phyloP scores from a whole-genome alignment of 2,113 vertebrate genomes.

The Anhinga rufa region DNA sequence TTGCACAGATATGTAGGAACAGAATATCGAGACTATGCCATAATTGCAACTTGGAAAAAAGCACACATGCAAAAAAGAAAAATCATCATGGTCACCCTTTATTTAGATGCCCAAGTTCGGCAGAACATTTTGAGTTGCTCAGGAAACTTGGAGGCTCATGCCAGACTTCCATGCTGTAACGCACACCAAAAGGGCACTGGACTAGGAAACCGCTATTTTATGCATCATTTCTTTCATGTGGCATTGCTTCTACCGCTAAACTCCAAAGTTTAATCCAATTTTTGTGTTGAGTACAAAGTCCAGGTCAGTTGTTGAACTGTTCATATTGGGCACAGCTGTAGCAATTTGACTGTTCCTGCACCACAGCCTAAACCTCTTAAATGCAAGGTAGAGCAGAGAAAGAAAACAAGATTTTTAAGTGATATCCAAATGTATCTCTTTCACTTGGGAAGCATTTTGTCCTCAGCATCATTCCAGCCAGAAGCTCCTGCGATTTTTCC shows the following conservation, averaged over 20 bases:
- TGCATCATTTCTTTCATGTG: neutral
- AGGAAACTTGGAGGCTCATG: neutral
- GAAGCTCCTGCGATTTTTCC: neutral
- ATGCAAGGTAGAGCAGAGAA: neutral
- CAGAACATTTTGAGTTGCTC: neutral
- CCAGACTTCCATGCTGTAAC: neutral
- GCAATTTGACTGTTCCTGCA: neutral
- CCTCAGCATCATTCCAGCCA: neutral
- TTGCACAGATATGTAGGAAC: neutral
- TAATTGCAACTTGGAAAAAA: too few species aligned
- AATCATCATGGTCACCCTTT: neutral
- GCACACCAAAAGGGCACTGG: neutral
- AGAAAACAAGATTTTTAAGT: neutral
- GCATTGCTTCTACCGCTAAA: neutral
- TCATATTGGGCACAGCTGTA: neutral
- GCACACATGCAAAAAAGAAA: neutral
- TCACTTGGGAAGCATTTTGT: neutral
- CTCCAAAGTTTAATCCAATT: neutral
- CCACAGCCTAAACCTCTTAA: neutral
- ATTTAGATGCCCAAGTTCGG: neutral
- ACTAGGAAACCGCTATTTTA: neutral
- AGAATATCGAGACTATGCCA: accelerated
- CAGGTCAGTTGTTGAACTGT: neutral
- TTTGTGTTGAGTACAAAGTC: neutral
- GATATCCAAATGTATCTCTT: accelerated